phyloP scores from a whole-genome alignment of 1,140 invertebrate species.

The Anadara kagoshimensis region DNA sequence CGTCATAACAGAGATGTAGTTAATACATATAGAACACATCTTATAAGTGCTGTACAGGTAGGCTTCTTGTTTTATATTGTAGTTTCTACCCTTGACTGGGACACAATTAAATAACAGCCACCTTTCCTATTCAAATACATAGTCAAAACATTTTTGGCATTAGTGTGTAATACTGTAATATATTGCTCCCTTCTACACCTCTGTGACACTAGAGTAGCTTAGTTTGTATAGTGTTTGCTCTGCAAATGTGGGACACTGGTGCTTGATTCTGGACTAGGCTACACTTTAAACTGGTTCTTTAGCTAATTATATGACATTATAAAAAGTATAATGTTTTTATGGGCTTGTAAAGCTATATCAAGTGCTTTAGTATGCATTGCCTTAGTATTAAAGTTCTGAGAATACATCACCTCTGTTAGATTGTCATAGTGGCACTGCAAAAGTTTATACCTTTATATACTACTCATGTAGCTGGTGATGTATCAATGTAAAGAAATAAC shows the following conservation, averaged over 20 bases:
- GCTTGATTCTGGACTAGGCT: too few relatives aligned
- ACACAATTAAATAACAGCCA: not conserved
- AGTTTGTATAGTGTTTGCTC: not conserved
- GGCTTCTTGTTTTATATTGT: slow-evolving; percentile 2
- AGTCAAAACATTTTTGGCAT: not conserved
- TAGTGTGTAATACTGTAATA: not conserved
- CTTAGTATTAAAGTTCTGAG: too few relatives aligned
- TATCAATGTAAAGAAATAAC: too few relatives aligned
- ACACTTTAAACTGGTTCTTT: too few relatives aligned
- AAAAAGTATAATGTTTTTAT: too few relatives aligned
- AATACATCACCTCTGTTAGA: too few relatives aligned
- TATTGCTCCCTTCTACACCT: not conserved
- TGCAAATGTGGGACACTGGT: not conserved
- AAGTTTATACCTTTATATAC: too few relatives aligned
- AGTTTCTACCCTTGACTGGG: not conserved
- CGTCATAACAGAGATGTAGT: slow-evolving; percentile 60
- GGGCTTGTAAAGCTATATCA: too few relatives aligned
- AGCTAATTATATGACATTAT: too few relatives aligned
- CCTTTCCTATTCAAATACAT: not conserved
- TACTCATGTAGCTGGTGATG: too few relatives aligned
- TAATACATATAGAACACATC: slow-evolving; percentile 67
- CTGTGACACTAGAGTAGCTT: not conserved
- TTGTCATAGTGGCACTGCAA: too few relatives aligned
- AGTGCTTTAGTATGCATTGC: too few relatives aligned
- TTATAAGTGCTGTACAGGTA: slow-evolving; percentile 71